These are phyloP conservation scores for Clostera curtula DNA, from an alignment of 2,888 invertebrate species.

Conservation along the genomic window DNA sequence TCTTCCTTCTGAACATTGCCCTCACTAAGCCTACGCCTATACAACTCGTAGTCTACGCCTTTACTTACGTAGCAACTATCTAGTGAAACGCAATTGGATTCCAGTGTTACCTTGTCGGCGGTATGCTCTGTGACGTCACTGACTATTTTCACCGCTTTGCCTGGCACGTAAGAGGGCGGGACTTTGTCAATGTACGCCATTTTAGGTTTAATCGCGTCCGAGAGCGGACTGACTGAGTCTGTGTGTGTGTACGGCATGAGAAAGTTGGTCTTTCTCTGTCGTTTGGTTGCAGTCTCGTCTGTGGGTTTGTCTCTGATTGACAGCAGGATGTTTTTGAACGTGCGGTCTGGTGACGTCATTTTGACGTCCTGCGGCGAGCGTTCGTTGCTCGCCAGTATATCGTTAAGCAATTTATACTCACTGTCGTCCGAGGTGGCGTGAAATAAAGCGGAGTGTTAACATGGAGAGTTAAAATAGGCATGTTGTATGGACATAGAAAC, in stretches of 20 bases:
- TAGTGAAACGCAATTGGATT: constrained; percentile 55
- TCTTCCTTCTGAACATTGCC: constrained; percentile 45
- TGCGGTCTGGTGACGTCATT: constrained; percentile 66
- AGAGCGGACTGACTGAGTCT: constrained; percentile 47
- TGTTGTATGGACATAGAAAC: no score
- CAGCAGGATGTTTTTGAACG: constrained; percentile 61
- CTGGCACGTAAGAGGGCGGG: constrained; percentile 71
- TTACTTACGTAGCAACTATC: constrained; percentile 74
- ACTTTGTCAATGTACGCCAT: constrained; percentile 61
- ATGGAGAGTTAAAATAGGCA: no score
- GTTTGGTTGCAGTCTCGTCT: constrained; percentile 54
- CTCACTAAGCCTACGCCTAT: constrained; percentile 54
- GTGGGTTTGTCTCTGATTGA: constrained; percentile 56
- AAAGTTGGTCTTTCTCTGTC: constrained; percentile 48
- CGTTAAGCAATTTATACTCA: constrained; percentile 62
- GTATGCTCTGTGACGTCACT: constrained; percentile 66
- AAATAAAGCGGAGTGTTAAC: constrained; percentile 15
- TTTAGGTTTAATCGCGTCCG: constrained; percentile 47
- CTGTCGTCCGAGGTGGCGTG: constrained; percentile 39
- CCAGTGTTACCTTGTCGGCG: constrained; percentile 56
- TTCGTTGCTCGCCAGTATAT: constrained; percentile 43
- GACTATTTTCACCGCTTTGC: constrained; percentile 84
- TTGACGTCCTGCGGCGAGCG: constrained; percentile 64
- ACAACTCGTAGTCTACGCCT: constrained; percentile 49
- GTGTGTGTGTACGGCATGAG: constrained; percentile 48